A percentile compares a stretch with the other conserved stretches of the same genome.
Evolutionary conservation across 2,888 invertebrate species (phyloP).

Genomic region (Latrodectus elegans): DNA sequence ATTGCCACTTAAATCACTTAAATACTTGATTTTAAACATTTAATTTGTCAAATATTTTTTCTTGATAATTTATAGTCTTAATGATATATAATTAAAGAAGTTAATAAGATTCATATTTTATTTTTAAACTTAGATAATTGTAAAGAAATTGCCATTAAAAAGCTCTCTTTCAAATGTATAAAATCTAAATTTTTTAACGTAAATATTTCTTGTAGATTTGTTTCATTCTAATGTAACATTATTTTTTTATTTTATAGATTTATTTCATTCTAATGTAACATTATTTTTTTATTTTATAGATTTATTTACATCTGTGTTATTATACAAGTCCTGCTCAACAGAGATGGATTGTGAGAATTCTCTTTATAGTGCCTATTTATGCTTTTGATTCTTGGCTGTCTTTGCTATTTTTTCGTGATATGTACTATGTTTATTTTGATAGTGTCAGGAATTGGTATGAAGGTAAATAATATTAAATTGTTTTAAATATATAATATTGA

Average conservation of each 20-base stretch:
- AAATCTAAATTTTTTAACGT: not conserved
- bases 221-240: not conserved
- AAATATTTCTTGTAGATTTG: not conserved
- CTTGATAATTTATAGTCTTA: no score
- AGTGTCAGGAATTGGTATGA: conserved; percentile 99
- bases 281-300: conserved; percentile 79
- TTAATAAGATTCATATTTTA: no score
- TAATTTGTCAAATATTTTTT: no score
- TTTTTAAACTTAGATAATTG: no score
- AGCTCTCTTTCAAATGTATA: no score
- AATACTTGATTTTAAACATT: no score
- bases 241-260: conserved; percentile 81
- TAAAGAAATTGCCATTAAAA: no score
- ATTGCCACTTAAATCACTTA: no score
- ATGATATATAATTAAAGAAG: no score
- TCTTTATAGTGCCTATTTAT: conserved; percentile 99
- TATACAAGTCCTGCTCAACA: conserved; percentile 99
- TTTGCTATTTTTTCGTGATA: conserved; percentile 96
- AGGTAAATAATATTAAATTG: conserved; percentile 79
- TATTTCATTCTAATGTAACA: no score
- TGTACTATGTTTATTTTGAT: conserved; percentile 98
- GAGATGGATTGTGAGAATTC: conserved; percentile 98
- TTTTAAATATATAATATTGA: no score
- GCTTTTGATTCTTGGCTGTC: conserved; percentile 99
- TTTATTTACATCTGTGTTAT: conserved; percentile 98